phyloP scores from a whole-genome alignment of 2,113 vertebrate species.

The Colossoma macropomum region DNA sequence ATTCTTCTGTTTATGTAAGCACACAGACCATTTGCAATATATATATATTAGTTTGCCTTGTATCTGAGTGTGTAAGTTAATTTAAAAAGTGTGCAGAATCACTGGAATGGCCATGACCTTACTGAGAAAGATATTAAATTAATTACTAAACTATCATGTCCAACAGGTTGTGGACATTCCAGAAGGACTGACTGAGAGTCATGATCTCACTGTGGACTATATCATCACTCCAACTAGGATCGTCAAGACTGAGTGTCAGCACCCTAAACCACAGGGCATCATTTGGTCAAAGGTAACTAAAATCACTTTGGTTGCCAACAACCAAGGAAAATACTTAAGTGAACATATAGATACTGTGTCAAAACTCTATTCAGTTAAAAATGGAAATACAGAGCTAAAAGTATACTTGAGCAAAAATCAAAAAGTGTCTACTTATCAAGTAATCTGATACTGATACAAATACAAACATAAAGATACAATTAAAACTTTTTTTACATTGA shows the following conservation, averaged over 20 bases:
- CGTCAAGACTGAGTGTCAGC: slow-evolving; percentile 82
- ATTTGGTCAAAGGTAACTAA: slow-evolving; percentile 88
- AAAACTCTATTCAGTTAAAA: no score
- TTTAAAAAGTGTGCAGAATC: not conserved
- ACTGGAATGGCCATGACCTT: not conserved
- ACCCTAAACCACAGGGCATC: slow-evolving; percentile 85
- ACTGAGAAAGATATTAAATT: not conserved
- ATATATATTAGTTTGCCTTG: no score
- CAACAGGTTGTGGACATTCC: slow-evolving; percentile 87
- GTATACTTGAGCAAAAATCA: no score
- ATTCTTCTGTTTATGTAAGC: no score
- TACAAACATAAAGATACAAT: no score
- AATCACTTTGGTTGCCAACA: not conserved
- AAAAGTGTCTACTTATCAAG: no score
- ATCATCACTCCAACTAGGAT: slow-evolving; percentile 91
- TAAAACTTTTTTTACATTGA: no score
- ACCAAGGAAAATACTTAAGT: not conserved
- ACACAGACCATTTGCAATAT: no score
- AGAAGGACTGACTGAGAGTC: slow-evolving; percentile 83
- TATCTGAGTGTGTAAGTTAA: no score
- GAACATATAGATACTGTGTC: no score
- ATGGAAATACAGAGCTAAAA: no score
- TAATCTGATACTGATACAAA: no score
- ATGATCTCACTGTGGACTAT: slow-evolving; percentile 94
- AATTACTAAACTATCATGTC: not conserved